These are phyloP conservation scores for Echeneis naucrates DNA, from an alignment of 2,797 vertebrate species.

Conservation along the genomic window DNA sequence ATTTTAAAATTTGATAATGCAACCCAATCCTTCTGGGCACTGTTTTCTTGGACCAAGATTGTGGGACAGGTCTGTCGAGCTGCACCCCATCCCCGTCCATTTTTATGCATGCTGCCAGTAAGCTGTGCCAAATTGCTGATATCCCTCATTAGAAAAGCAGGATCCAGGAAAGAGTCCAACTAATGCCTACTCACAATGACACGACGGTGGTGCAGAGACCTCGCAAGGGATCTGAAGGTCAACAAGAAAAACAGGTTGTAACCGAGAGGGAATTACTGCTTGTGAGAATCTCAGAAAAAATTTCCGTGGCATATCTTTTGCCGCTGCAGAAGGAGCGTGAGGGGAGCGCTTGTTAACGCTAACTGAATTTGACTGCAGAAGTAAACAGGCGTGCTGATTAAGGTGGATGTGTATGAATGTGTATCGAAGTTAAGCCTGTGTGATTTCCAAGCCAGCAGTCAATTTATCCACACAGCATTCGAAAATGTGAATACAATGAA, in stretches of 20 bases:
- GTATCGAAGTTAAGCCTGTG: slow-evolving; percentile 62
- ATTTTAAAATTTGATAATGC: slow-evolving; percentile 81
- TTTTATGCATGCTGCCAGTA: slow-evolving; percentile 78
- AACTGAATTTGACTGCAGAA: slow-evolving; percentile 65
- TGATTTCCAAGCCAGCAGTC: slow-evolving; percentile 57
- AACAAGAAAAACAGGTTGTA: slow-evolving; percentile 73
- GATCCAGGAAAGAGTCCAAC: slow-evolving; percentile 82
- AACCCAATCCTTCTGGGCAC: slow-evolving; percentile 78
- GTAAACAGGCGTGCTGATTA: slow-evolving; percentile 65
- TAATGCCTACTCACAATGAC: slow-evolving; percentile 71
- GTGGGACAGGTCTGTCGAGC: slow-evolving; percentile 73
- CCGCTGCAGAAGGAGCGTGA: slow-evolving; percentile 47
- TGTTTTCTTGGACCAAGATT: slow-evolving; percentile 73
- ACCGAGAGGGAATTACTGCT: slow-evolving; percentile 52
- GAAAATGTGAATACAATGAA: no score
- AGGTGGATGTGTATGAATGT: slow-evolving; percentile 60
- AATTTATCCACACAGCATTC: slow-evolving; percentile 39
- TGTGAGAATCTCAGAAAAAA: no score
- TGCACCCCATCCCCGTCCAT: slow-evolving; percentile 74
- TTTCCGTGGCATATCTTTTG: slow-evolving; percentile 57
- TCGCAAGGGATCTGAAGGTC: slow-evolving; percentile 77
- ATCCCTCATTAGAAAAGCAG: slow-evolving; percentile 83
- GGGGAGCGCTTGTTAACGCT: slow-evolving; percentile 71
- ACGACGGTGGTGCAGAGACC: slow-evolving; percentile 67
- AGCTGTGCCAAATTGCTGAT: slow-evolving; percentile 82